A percentile compares a stretch with the other conserved stretches of the same genome.
Conservation (phyloP, 2,797 vertebrate species). For the Poeciliopsis presidionis region DNA sequence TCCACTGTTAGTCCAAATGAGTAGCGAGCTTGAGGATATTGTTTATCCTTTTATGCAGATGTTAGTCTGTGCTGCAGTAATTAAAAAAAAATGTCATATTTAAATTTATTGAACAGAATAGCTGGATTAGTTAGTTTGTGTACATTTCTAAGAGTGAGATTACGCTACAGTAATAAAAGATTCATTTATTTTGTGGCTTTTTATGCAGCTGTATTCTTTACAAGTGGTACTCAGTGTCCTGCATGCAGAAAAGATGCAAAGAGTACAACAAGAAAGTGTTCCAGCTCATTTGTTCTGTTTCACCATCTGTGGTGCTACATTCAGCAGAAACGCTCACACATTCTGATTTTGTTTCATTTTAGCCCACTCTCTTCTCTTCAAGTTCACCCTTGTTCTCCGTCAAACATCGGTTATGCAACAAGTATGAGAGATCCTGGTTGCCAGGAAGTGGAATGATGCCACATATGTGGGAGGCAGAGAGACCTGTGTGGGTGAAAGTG, state of each 20-base stretch:
- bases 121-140: not conserved
- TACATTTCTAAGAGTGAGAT: not conserved
- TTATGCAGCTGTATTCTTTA: not conserved
- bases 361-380: slow-evolving; percentile 58
- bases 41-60: not conserved
- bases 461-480: slow-evolving; percentile 58
- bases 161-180: not conserved
- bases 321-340: slow-evolving; percentile 23
- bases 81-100: not conserved
- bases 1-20: not conserved
- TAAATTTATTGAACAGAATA: not conserved
- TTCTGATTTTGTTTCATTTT: slow-evolving; percentile 41
- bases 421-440: slow-evolving; percentile 42
- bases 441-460: slow-evolving; percentile 59
- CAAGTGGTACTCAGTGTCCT: not conserved
- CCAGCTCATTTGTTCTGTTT: slow-evolving; percentile 2
- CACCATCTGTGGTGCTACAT: slow-evolving; percentile 21
- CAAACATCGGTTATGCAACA: slow-evolving; percentile 68
- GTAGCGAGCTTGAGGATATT: not conserved
- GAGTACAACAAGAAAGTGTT: not conserved
- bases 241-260: not conserved
- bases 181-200: not conserved
- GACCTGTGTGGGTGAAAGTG: slow-evolving; percentile 60
- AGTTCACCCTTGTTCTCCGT: slow-evolving; percentile 43
- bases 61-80: not conserved